Conservation (phyloP, 2,888 invertebrate genomes). For the Mechanitis mazaeus region DNA sequence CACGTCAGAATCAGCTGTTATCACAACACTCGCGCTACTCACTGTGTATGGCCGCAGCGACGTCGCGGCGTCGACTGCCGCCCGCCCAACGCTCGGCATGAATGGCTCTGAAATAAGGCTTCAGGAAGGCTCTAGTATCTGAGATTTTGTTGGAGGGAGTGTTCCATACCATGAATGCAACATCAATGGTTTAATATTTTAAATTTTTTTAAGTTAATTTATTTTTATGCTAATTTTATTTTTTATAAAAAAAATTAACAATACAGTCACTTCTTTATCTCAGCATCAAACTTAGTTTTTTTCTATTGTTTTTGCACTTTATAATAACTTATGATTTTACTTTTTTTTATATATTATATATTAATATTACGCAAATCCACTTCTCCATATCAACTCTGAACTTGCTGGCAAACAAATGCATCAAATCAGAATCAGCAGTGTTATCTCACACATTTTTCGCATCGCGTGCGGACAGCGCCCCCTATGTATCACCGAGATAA, state of each 20-base stretch:
- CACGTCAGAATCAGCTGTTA: constrained; percentile 20
- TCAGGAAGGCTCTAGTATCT: constrained; percentile 6
- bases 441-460: constrained; percentile 1
- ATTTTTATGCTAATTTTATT: no score
- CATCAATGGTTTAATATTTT: no score
- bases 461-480: constrained; percentile 49
- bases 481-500: constrained; percentile 68
- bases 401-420: no score
- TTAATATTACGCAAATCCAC: no score
- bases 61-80: constrained; percentile 54
- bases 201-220: no score
- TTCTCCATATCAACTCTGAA: no score
- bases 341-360: no score
- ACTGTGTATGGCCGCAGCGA: constrained; percentile 47
- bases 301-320: no score
- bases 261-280: no score
- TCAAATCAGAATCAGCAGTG: not conserved
- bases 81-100: constrained; percentile 41
- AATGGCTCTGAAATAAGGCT: constrained; percentile 40
- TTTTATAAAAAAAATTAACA: no score
- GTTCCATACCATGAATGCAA: not conserved
- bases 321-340: no score
- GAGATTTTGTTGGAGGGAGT: not conserved
- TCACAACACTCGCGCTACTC: constrained; percentile 29
- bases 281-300: no score